Conservation (phyloP, 2,113 vertebrate genomes). For the Bubo bubo region DNA sequence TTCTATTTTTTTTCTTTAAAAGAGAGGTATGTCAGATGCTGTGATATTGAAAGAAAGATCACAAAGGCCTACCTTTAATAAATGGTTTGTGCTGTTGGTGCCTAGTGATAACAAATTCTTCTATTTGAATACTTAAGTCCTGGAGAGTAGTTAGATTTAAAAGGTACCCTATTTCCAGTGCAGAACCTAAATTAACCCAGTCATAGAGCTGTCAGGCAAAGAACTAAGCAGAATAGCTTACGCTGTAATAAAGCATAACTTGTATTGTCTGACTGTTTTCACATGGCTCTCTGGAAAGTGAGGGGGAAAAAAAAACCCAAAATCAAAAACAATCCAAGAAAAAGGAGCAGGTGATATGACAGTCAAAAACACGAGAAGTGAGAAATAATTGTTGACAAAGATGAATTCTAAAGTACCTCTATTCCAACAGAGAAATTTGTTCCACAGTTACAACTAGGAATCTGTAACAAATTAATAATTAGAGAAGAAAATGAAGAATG, state of each 20-base stretch:
- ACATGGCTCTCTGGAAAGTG: not conserved
- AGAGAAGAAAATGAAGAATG: not conserved
- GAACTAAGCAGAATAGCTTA: not conserved
- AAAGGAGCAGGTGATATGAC: not conserved
- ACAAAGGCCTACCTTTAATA: not conserved
- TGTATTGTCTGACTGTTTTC: not conserved
- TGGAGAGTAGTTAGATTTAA: not conserved
- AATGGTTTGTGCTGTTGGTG: not conserved
- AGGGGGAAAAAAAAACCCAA: fast-evolving
- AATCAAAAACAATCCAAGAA: not conserved
- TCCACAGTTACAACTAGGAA: not conserved
- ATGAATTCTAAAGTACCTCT: not conserved
- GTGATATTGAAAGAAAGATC: not conserved
- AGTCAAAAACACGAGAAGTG: not conserved
- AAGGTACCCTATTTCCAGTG: not conserved
- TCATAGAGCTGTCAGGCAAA: not conserved
- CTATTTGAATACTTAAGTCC: not conserved
- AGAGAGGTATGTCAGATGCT: not conserved
- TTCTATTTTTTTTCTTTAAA: not conserved
- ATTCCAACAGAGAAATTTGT: not conserved
- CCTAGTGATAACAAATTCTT: not conserved
- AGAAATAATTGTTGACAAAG: not conserved
- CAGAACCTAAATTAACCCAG: not conserved
- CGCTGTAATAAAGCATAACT: not conserved
- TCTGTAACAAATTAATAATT: not conserved